Conservation (phyloP, 2,797 vertebrate genomes). For the Danionella dracula region DNA sequence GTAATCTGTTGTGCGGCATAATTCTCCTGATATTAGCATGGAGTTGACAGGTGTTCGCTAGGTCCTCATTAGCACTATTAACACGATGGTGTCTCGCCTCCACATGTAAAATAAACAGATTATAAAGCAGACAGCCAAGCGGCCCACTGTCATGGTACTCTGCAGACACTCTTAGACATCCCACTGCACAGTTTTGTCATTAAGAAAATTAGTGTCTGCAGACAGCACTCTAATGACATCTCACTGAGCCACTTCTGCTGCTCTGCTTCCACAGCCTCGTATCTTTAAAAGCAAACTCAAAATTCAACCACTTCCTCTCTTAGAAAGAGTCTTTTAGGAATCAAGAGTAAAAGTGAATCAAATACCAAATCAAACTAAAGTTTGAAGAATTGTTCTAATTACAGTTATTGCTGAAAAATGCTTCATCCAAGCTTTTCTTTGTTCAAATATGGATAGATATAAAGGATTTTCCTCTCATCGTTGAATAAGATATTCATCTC, state of each 20-base stretch:
- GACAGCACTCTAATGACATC: conserved; percentile 48
- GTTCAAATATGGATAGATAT: conserved; percentile 19
- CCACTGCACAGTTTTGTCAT: conserved; percentile 56
- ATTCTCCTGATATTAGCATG: conserved; percentile 29
- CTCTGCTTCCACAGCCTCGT: conserved; percentile 31
- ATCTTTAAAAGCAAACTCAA: too few species aligned
- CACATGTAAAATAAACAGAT: conserved; percentile 35
- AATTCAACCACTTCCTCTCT: too few species aligned
- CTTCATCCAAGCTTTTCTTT: conserved; percentile 23
- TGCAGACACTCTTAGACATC: conserved; percentile 24
- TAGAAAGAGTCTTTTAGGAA: too few species aligned
- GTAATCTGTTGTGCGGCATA: conserved; percentile 20
- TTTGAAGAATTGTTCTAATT: too few species aligned
- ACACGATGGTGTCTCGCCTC: conserved; percentile 38
- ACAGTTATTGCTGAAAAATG: conserved; percentile 22
- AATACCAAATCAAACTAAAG: too few species aligned
- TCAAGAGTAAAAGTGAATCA: too few species aligned
- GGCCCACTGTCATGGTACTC: conserved; percentile 28
- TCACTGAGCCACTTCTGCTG: conserved; percentile 41
- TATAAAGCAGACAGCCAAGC: conserved; percentile 25
- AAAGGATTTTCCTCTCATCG: background rate
- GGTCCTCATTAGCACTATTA: conserved; percentile 51
- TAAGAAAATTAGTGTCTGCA: conserved; percentile 57
- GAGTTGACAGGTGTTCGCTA: conserved; percentile 40
- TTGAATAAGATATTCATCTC: background rate